phyloP scores from a whole-genome alignment of 2,888 invertebrate genomes.

The Calephelis perditalis region DNA sequence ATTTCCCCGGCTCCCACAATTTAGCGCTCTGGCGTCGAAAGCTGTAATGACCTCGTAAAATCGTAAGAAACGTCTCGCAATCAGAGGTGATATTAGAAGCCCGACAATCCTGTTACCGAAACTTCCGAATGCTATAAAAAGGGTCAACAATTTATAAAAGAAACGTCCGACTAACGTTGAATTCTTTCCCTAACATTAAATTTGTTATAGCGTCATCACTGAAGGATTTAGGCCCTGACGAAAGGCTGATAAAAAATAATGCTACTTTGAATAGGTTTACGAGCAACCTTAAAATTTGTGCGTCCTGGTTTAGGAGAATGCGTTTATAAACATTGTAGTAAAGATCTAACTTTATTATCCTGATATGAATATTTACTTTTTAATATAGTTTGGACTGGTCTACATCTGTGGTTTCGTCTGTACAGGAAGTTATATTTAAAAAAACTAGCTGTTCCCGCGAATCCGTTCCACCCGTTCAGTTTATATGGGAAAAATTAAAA shows the following conservation, averaged over 20 bases:
- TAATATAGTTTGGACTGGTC: no score
- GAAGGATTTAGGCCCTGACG: conserved; percentile 33
- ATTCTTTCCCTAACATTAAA: conserved; percentile 35
- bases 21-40: conserved; percentile 39
- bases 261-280: conserved; percentile 32
- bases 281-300: conserved; percentile 31
- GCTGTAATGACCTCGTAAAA: conserved; percentile 59
- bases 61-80: conserved; percentile 57
- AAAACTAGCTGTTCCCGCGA: no score
- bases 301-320: conserved; percentile 26
- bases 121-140: conserved; percentile 49
- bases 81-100: conserved; percentile 63
- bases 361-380: neutral
- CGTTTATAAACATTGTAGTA: conserved; percentile 14
- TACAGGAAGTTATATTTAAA: no score
- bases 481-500: no score
- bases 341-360: conserved; percentile 4
- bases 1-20: conserved; percentile 44
- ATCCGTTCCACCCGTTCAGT: no score
- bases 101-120: conserved; percentile 29
- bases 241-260: conserved; percentile 34
- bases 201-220: conserved; percentile 37
- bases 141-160: conserved; percentile 56
- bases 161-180: conserved; percentile 32
- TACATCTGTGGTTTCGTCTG: no score